Percentiles rank a stretch among this genome's conserved stretches.
phyloP scores from a whole-genome alignment of 2,113 vertebrate species.

The Pseudorhombus dupliciocellatus region DNA sequence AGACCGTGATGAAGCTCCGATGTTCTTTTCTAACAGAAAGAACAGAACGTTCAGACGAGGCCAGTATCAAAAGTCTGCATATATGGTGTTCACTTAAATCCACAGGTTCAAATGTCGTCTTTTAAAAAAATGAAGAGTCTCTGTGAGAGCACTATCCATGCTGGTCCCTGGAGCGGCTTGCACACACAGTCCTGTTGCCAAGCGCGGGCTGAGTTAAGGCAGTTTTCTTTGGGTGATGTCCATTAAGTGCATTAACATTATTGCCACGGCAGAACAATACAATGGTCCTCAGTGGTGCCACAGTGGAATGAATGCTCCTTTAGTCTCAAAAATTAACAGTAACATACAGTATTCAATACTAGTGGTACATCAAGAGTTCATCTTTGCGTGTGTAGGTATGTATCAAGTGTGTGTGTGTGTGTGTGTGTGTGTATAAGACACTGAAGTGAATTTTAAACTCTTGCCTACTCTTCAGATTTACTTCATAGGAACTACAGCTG shows the following conservation, averaged over 20 bases:
- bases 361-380: constrained; percentile 65
- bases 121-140: constrained; percentile 22
- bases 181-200: constrained; percentile 24
- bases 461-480: constrained; percentile 50
- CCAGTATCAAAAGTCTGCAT: constrained; percentile 45
- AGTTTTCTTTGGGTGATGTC: constrained; percentile 63
- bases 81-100: constrained; percentile 34
- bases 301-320: constrained; percentile 58
- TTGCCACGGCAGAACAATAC: constrained; percentile 59
- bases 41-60: constrained; percentile 21
- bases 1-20: constrained; percentile 2
- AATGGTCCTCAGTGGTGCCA: constrained; percentile 63
- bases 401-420: constrained; percentile 7
- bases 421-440: constrained; percentile 60
- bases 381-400: constrained; percentile 36
- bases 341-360: constrained; percentile 69
- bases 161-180: constrained; percentile 41
- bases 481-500: constrained; percentile 50
- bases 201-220: constrained; percentile 59
- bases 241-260: constrained; percentile 72
- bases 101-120: constrained; percentile 57
- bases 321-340: constrained; percentile 60
- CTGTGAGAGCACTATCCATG: constrained; percentile 26
- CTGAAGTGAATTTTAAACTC: constrained; percentile 41
- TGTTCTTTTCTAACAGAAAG: constrained; percentile 2